Evolutionary conservation across 2,888 invertebrate species (phyloP), one percentile per base, ranked within the genome.

Genomic region (Dione juno): DNA sequence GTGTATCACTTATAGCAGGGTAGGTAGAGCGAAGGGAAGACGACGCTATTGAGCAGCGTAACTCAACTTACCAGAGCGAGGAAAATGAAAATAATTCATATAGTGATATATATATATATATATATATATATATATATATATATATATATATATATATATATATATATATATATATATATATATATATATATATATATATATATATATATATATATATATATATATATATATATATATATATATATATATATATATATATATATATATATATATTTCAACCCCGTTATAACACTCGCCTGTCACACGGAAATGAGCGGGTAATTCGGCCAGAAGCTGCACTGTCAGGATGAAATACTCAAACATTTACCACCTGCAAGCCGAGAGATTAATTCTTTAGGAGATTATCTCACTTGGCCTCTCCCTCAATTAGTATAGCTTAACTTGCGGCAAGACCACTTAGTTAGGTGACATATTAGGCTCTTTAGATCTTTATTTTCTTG

Each of bases 371-470:
- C 58, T 72, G 72, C 72, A 72, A 66, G 69, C 66, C 45, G 48
- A 58, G 66, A 72, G 70, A 72, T 72, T 72, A 72, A 72, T 72
- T 67, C 59, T 65, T 57, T 58, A 58, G 69, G 67, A 69, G 70
- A 70, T 70, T 72, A 66, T 66, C 58, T 64, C 63, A 40, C 67
- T 67, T 64, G 67, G 54, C 66, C 40, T 19, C 67, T 48, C 45
- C 41, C 64, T 57, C 70, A 72, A 72, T 72, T 72, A 70, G 72
- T 70, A 48, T 35, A 57, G 70, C 64, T 70, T 72, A 70, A 64
- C 66, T 66, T 58, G 66, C 19, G 59, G 48, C 45, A 37, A 40
- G 35, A 64, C 37, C 43, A 37, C 64, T 64, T 50, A 61, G 37
- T 28, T 37, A 61, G 41, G 53, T 67, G 67, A 67, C 58, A 67